Evolutionary conservation across 2,797 vertebrate species (phyloP).

Genomic region (Acanthurus leucopareius): DNA sequence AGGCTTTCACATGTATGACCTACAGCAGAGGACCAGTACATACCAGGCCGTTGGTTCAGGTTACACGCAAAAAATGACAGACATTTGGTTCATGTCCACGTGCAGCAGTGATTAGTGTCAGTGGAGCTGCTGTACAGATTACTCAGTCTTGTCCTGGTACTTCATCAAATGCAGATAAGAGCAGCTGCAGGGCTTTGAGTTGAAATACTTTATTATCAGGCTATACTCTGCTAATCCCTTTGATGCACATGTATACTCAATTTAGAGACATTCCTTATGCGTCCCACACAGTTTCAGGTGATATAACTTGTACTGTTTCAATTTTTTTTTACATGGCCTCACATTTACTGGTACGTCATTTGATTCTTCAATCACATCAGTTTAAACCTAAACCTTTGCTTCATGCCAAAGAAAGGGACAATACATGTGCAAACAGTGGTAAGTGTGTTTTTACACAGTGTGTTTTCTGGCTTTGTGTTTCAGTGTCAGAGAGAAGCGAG

Average conservation of each 20-base stretch:
- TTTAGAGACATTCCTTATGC: conserved; percentile 23
- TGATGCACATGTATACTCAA: conserved; percentile 15
- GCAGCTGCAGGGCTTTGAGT: conserved; percentile 32
- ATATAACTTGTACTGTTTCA: neutral
- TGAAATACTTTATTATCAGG: conserved; percentile 37
- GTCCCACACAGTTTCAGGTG: conserved; percentile 15
- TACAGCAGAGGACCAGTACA: conserved; percentile 37
- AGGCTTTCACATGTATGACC: conserved; percentile 50
- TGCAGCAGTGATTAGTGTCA: conserved; percentile 64
- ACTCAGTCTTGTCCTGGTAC: conserved; percentile 35
- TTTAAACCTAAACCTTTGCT: neutral
- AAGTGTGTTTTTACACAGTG: conserved; percentile 20
- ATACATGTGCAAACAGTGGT: neutral
- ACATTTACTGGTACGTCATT: neutral
- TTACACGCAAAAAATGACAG: conserved; percentile 57
- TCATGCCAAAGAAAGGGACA: neutral
- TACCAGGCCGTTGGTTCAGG: conserved; percentile 54
- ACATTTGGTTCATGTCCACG: conserved; percentile 52
- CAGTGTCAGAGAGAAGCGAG: conserved; percentile 80
- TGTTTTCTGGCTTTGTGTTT: conserved; percentile 51
- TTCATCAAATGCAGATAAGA: conserved; percentile 46
- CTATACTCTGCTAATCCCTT: conserved; percentile 42
- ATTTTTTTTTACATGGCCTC: neutral
- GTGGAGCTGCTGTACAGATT: conserved; percentile 52
- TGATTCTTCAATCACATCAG: neutral